Evolutionary conservation across 2,797 vertebrate genomes (phyloP).

Genomic region (Schizothorax lantsangensis): DNA sequence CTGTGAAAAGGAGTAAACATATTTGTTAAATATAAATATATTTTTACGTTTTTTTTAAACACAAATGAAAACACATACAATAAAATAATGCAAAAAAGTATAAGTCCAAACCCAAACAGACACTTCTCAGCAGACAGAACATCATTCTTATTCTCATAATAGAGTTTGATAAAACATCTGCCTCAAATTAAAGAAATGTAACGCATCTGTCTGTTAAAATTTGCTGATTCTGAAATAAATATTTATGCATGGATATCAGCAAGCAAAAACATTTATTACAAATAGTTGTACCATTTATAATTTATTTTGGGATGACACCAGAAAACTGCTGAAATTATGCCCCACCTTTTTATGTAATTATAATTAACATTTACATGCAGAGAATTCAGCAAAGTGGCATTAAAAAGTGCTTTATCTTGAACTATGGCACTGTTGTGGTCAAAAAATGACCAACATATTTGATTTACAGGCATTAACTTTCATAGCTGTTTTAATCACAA

Average conservation of each 20-base stretch:
- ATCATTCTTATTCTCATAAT: background rate
- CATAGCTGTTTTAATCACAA: background rate
- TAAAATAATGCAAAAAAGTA: background rate
- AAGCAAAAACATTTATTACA: background rate
- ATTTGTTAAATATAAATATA: background rate
- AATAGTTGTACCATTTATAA: background rate
- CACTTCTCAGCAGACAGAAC: background rate
- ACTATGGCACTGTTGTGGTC: background rate
- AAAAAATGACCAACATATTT: background rate
- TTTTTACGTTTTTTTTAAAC: background rate
- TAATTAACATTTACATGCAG: background rate
- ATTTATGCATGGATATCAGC: background rate
- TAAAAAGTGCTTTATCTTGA: background rate
- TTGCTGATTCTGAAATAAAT: background rate
- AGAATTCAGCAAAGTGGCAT: background rate
- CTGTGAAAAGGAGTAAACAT: slow-evolving; percentile 1
- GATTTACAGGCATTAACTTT: background rate
- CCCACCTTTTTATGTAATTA: background rate
- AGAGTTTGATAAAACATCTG: background rate
- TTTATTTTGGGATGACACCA: background rate
- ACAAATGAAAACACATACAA: background rate
- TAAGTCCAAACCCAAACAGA: background rate
- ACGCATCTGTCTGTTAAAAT: background rate
- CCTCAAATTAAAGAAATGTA: slow-evolving; percentile 4
- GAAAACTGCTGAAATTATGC: background rate